phyloP scores from a whole-genome alignment of 1,140 invertebrate species.

The Camponotus pennsylvanicus region DNA sequence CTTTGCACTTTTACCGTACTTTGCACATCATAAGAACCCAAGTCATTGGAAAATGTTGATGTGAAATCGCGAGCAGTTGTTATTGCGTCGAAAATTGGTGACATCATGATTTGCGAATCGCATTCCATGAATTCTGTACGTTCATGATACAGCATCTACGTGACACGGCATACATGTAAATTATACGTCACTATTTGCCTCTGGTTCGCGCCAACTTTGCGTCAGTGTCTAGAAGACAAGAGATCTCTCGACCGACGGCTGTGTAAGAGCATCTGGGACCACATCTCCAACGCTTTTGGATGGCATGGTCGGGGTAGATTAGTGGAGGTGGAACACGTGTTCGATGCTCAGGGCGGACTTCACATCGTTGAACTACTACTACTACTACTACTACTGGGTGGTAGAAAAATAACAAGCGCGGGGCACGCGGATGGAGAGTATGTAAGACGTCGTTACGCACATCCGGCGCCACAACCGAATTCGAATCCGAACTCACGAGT shows the following conservation, averaged over 20 bases:
- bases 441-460: constrained; percentile 85
- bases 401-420: constrained; percentile 82
- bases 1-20: background rate
- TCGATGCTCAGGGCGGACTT: constrained; percentile 78
- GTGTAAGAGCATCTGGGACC: constrained; percentile 83
- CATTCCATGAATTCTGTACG: no score
- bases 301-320: constrained; percentile 80
- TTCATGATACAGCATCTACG: no score
- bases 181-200: constrained; percentile 29
- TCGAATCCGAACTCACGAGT: constrained; percentile 77
- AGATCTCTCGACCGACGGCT: constrained; percentile 75
- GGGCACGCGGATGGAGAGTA: constrained; percentile 80
- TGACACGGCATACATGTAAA: background rate
- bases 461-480: constrained; percentile 81
- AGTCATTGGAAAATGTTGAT: background rate
- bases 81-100: background rate
- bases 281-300: constrained; percentile 75
- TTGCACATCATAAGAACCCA: background rate
- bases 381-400: constrained; percentile 63
- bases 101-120: background rate
- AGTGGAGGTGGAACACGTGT: constrained; percentile 85
- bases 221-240: constrained; percentile 68
- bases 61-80: background rate
- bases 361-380: constrained; percentile 65
- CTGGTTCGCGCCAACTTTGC: constrained; percentile 57